A percentile compares a stretch with the other conserved stretches of the same genome.
phyloP scores from a whole-genome alignment of 2,888 invertebrate species.

The Lydus trimaculatus region DNA sequence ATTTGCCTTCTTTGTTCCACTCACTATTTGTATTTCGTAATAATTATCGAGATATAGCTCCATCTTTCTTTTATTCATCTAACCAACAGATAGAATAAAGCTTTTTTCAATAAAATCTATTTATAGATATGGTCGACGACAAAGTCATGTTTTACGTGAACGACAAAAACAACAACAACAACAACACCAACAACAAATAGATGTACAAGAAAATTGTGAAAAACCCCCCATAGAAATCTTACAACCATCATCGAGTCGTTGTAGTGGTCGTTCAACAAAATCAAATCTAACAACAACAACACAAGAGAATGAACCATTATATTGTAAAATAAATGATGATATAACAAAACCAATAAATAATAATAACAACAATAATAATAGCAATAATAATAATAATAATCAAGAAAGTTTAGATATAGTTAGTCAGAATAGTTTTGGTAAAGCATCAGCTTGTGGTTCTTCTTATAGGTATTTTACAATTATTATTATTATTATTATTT shows the following conservation, averaged over 20 bases:
- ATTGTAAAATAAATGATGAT: constrained; percentile 56
- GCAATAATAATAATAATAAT: constrained; percentile 45
- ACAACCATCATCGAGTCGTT: constrained; percentile 63
- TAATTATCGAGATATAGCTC: too few relatives aligned
- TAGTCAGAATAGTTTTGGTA: constrained; percentile 53
- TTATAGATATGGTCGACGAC: constrained; percentile 85
- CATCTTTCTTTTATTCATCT: too few relatives aligned
- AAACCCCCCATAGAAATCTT: constrained; percentile 50
- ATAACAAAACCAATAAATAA: constrained; percentile 39
- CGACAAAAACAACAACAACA: constrained; percentile 69
- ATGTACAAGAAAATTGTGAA: constrained; percentile 26
- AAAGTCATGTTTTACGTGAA: constrained; percentile 87
- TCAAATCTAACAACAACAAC: constrained; percentile 59
- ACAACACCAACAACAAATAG: neutral
- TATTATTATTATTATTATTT: constrained; percentile 10
- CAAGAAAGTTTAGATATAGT: constrained; percentile 51
- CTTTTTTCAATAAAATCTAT: too few relatives aligned
- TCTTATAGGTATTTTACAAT: constrained; percentile 56
- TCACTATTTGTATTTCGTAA: too few relatives aligned
- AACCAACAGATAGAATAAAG: too few relatives aligned
- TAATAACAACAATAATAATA: constrained; percentile 38
- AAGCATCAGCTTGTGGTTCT: constrained; percentile 58
- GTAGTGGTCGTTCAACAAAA: constrained; percentile 67
- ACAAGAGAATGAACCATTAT: constrained; percentile 56
- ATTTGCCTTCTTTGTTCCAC: too few relatives aligned